These are phyloP conservation scores for Coenonympha glycerion DNA, from an alignment of 2,888 invertebrate genomes.

Conservation along the genomic window DNA sequence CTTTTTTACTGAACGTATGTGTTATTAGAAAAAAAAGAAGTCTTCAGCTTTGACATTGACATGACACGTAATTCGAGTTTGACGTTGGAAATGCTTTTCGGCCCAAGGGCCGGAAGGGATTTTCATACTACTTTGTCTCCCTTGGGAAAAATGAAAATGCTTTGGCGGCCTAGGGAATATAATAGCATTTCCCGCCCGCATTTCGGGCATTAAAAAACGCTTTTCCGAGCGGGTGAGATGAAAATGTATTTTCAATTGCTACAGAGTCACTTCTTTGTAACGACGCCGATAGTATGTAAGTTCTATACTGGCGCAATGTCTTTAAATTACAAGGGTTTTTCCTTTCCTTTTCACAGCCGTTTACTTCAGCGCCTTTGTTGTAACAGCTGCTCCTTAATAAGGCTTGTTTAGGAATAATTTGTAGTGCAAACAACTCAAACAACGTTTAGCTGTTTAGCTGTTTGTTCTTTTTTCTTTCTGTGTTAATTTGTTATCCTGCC, in stretches of 20 bases:
- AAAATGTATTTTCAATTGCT: constrained; percentile 1
- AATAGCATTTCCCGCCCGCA: too few relatives aligned
- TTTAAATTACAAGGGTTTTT: constrained; percentile 32
- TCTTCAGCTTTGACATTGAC: too few relatives aligned
- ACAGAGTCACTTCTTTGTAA: constrained; percentile 12
- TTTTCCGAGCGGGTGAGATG: too few relatives aligned
- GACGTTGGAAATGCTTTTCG: too few relatives aligned
- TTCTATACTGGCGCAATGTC: constrained; percentile 21
- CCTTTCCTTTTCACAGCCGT: constrained; percentile 38
- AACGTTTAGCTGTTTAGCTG: not conserved
- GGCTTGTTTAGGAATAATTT: constrained; percentile 43
- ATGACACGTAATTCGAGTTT: too few relatives aligned
- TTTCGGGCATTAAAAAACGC: too few relatives aligned
- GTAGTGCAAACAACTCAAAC: constrained; percentile 13
- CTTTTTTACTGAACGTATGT: too few relatives aligned
- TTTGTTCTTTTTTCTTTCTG: not conserved
- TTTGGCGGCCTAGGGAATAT: too few relatives aligned
- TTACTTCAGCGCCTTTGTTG: constrained; percentile 61
- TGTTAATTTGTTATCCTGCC: not conserved
- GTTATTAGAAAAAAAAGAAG: too few relatives aligned
- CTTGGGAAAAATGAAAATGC: too few relatives aligned
- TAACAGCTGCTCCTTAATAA: constrained; percentile 55
- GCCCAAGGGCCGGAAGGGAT: too few relatives aligned
- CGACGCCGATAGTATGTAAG: constrained; percentile 6
- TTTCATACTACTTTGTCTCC: too few relatives aligned